Conservation (phyloP, 2,797 vertebrate genomes). For the Helostoma temminkii region DNA sequence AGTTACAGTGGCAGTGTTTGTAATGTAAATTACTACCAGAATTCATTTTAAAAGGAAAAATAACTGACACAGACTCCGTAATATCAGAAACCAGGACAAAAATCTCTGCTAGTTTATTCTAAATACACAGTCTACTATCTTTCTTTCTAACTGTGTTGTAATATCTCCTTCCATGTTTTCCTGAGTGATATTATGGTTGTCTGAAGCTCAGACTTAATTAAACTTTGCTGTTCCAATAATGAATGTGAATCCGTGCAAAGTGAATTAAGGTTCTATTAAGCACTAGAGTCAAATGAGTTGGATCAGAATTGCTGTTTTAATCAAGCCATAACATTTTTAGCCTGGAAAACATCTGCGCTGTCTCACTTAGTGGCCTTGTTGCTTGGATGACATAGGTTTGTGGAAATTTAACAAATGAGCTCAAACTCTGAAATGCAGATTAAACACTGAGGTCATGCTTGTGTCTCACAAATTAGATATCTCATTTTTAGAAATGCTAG, state of each 20-base stretch:
- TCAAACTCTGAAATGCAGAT: neutral
- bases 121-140: neutral
- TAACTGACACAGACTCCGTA: too few relatives aligned
- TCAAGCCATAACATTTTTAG: neutral
- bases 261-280: conserved; percentile 25
- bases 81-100: too few relatives aligned
- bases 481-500: neutral
- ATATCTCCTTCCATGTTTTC: neutral
- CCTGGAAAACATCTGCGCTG: conserved; percentile 15
- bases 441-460: neutral
- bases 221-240: conserved; percentile 9
- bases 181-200: neutral
- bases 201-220: neutral
- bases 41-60: too few relatives aligned
- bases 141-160: neutral
- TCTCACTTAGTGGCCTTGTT: neutral
- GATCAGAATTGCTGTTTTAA: conserved; percentile 12
- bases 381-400: too few relatives aligned
- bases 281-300: neutral
- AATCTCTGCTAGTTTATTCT: neutral
- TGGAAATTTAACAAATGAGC: neutral
- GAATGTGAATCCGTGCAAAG: conserved; percentile 14
- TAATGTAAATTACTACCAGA: too few relatives aligned
- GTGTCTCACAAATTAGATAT: neutral
- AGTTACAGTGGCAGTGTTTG: too few relatives aligned